phyloP scores from a whole-genome alignment of 2,888 invertebrate genomes.

The Sesia apiformis region DNA sequence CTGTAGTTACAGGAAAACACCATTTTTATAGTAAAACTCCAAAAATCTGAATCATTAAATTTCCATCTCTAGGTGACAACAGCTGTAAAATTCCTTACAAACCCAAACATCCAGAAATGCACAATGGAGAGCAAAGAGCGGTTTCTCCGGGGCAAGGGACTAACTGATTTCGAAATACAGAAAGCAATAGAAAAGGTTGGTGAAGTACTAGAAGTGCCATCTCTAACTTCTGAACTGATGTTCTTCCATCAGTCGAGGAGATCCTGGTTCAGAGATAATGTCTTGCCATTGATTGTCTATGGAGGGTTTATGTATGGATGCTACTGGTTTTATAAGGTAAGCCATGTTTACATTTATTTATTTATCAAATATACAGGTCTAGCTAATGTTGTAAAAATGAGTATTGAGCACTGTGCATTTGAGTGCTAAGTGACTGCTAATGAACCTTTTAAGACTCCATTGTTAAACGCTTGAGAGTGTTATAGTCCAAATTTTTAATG shows the following conservation, averaged over 20 bases:
- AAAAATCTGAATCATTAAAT: background rate
- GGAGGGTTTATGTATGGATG: conserved; percentile 85
- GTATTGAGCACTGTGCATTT: too few relatives aligned
- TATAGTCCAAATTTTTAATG: too few relatives aligned
- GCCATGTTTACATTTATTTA: background rate
- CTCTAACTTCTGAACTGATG: conserved; percentile 55
- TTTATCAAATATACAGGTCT: too few relatives aligned
- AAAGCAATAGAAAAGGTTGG: conserved; percentile 81
- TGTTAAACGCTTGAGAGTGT: too few relatives aligned
- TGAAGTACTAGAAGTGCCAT: conserved; percentile 47
- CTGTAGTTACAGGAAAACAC: too few relatives aligned
- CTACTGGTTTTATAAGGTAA: conserved; percentile 88
- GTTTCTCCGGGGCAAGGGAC: conserved; percentile 84
- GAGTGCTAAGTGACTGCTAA: too few relatives aligned
- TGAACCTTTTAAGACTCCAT: too few relatives aligned
- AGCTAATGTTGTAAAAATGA: too few relatives aligned
- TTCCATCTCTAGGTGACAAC: conserved; percentile 80
- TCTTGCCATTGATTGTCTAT: conserved; percentile 82
- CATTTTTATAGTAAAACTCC: too few relatives aligned
- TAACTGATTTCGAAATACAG: conserved; percentile 83
- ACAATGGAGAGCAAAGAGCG: conserved; percentile 85
- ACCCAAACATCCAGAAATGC: conserved; percentile 86
- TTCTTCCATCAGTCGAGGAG: conserved; percentile 46
- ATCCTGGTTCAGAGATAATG: conserved; percentile 77
- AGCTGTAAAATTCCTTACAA: conserved; percentile 89